Conservation (phyloP, 2,888 invertebrate genomes). For the Therioaphis trifolii region DNA sequence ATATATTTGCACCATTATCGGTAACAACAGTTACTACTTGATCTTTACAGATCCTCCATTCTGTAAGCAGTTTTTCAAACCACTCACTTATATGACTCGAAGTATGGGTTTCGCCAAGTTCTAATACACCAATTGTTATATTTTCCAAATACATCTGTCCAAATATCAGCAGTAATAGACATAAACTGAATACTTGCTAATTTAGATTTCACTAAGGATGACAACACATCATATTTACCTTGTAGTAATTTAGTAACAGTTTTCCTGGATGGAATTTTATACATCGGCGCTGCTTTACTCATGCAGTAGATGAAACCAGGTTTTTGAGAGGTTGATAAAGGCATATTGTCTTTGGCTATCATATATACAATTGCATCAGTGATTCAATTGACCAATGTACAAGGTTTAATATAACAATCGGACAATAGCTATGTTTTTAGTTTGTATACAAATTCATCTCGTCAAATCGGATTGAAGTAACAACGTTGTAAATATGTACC, state of each 20-base stretch:
- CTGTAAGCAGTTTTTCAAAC: not conserved
- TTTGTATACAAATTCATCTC: too few relatives aligned
- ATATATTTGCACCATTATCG: not conserved
- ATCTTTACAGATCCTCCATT: not conserved
- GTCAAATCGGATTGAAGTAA: too few relatives aligned
- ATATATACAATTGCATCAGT: constrained; percentile 6
- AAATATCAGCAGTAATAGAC: not conserved
- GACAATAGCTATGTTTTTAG: too few relatives aligned
- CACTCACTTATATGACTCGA: not conserved
- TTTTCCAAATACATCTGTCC: not conserved
- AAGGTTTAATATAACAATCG: too few relatives aligned
- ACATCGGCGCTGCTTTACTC: not conserved
- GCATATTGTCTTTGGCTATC: constrained; percentile 19
- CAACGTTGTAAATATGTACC: too few relatives aligned
- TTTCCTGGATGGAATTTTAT: not conserved
- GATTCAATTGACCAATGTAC: too few relatives aligned
- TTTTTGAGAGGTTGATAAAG: not conserved
- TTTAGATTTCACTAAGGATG: not conserved
- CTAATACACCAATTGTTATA: not conserved
- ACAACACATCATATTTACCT: not conserved
- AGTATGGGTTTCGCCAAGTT: not conserved
- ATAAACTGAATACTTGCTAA: not conserved
- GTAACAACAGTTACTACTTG: not conserved
- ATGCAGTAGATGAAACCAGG: not conserved
- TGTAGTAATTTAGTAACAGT: not conserved